Conservation (phyloP, 2,113 vertebrate genomes). For the Neoarius graeffei region DNA sequence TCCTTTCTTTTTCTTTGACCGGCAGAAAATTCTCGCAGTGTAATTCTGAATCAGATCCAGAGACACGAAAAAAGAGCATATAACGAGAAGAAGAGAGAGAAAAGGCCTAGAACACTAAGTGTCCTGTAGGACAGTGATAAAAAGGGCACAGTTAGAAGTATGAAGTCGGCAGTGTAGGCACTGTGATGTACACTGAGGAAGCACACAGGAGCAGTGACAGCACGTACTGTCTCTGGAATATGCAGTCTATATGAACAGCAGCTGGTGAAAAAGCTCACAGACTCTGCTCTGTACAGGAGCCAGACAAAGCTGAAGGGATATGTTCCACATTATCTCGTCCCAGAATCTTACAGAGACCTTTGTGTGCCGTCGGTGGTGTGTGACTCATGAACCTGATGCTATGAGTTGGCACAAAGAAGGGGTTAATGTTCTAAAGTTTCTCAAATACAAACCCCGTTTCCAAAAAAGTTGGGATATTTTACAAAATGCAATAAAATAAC, state of each 20-base stretch:
- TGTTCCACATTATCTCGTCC: constrained; percentile 37
- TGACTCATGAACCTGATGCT: constrained; percentile 33
- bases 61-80: neutral
- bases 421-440: neutral
- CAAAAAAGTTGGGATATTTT: too few relatives aligned
- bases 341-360: constrained; percentile 17
- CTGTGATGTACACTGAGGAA: constrained; percentile 20
- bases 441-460: too few relatives aligned
- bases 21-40: neutral
- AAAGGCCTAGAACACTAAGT: neutral
- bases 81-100: constrained; percentile 12
- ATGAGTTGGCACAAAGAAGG: neutral
- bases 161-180: constrained; percentile 11
- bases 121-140: constrained; percentile 1
- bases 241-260: constrained; percentile 6
- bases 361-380: constrained; percentile 19
- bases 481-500: too few relatives aligned
- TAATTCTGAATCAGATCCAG: neutral
- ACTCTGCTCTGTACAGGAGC: neutral
- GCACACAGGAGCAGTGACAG: constrained; percentile 25
- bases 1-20: neutral
- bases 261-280: neutral
- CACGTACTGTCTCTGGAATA: constrained; percentile 31
- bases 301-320: constrained; percentile 14
- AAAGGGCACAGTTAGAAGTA: constrained; percentile 25